phyloP scores from a whole-genome alignment of 2,888 invertebrate genomes.

The Phaedon cochleariae region DNA sequence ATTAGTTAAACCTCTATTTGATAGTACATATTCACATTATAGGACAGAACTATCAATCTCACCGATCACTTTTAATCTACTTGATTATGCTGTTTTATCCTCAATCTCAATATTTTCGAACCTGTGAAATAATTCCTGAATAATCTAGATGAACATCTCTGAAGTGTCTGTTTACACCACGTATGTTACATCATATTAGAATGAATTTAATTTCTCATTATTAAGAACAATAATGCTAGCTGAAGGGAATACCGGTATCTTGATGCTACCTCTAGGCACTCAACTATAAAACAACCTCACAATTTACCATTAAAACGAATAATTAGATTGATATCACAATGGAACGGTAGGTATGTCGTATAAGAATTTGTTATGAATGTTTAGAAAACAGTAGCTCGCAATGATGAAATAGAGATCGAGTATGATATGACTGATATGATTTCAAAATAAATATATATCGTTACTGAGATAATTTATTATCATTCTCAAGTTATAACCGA shows the following conservation, averaged over 20 bases:
- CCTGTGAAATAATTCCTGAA: background rate
- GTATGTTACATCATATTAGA: conserved; percentile 20
- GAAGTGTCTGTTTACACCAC: background rate
- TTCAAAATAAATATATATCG: too few relatives aligned
- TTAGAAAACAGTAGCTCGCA: background rate
- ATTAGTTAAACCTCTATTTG: too few relatives aligned
- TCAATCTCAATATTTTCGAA: background rate
- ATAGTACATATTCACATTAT: too few relatives aligned
- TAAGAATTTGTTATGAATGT: background rate
- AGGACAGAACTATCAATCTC: too few relatives aligned
- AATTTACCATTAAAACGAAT: conserved; percentile 24
- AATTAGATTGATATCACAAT: conserved; percentile 29
- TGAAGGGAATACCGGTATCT: conserved; percentile 38
- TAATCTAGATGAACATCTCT: background rate
- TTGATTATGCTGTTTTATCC: background rate
- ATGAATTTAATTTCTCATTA: conserved; percentile 37
- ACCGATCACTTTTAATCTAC: too few relatives aligned
- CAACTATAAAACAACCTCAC: conserved; percentile 10
- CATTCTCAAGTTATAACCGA: too few relatives aligned
- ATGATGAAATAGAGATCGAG: background rate
- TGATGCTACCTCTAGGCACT: background rate
- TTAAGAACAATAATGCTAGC: conserved; percentile 40
- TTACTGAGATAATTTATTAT: too few relatives aligned
- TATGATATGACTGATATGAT: background rate
- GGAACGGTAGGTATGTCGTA: conserved; percentile 3